phyloP scores from a whole-genome alignment of 1,140 invertebrate genomes.

The Tetramorium parvispinum region DNA sequence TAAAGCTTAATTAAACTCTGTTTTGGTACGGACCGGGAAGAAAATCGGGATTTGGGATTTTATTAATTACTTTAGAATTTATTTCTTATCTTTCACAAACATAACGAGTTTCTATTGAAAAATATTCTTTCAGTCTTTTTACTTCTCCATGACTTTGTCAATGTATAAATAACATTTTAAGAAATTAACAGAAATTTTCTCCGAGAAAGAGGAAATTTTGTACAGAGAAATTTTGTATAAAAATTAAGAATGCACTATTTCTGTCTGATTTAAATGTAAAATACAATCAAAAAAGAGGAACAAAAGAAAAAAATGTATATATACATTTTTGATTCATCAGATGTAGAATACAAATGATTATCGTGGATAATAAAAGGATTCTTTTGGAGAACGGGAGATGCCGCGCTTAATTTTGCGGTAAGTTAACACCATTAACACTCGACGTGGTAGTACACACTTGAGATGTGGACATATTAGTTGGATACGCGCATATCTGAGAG shows the following conservation, averaged over 20 bases:
- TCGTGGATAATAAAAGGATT: conserved; percentile 24
- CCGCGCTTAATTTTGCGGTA: conserved; percentile 26
- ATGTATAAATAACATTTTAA: background rate
- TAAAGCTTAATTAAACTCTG: conserved; percentile 78
- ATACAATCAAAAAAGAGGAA: background rate
- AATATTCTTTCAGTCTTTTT: background rate
- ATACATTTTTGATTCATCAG: background rate
- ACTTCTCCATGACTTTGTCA: background rate
- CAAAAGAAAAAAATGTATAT: background rate
- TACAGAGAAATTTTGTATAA: background rate
- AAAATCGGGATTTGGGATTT: conserved; percentile 43
- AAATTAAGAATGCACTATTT: background rate
- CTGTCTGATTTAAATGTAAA: background rate
- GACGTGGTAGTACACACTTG: conserved; percentile 29
- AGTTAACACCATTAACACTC: conserved; percentile 47
- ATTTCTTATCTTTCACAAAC: background rate
- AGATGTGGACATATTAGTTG: conserved; percentile 52
- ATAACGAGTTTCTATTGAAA: background rate
- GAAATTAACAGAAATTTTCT: background rate
- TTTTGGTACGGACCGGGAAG: conserved; percentile 51
- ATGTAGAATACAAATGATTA: background rate
- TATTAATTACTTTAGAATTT: background rate
- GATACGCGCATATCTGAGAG: conserved; percentile 47
- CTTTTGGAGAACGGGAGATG: background rate
- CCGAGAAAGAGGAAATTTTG: background rate